A percentile compares a stretch with the other conserved stretches of the same genome.
Conservation (phyloP, 2,113 vertebrate species). For the Ctenomys sociabilis region DNA sequence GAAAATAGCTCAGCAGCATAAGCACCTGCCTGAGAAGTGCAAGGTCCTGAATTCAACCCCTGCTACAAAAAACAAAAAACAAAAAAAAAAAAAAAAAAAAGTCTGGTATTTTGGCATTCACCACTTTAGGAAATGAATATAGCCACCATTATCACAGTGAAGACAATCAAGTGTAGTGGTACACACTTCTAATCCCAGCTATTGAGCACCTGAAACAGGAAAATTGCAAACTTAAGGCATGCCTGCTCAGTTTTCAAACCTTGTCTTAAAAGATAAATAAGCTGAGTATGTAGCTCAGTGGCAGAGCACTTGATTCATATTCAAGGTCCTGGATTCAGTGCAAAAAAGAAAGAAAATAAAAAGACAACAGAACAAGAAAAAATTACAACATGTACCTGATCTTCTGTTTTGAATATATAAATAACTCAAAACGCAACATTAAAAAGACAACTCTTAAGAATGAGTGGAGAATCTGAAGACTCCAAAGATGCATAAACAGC, state of each 20-base stretch:
- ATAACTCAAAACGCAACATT: not conserved
- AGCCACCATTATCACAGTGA: not conserved
- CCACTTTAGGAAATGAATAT: not conserved
- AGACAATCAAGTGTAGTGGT: not conserved
- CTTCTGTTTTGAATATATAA: not conserved
- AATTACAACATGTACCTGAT: not conserved
- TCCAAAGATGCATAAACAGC: not conserved
- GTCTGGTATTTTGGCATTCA: not conserved
- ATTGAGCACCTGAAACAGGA: not conserved
- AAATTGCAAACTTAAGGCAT: not conserved
- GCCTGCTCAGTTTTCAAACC: not conserved
- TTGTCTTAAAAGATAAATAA: not conserved
- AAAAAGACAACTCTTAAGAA: constrained; percentile 18
- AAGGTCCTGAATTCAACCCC: too few relatives aligned
- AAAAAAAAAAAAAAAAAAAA: too few relatives aligned
- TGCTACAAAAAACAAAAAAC: too few relatives aligned
- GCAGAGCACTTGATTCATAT: not conserved
- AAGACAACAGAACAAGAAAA: not conserved
- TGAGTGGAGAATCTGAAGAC: not conserved
- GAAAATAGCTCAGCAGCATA: too few relatives aligned
- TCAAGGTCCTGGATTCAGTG: not conserved
- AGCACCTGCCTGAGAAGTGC: too few relatives aligned
- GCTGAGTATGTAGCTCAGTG: not conserved
- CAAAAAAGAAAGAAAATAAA: not conserved
- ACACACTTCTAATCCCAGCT: not conserved